Evolutionary conservation across 2,888 invertebrate species (phyloP).

Genomic region (Nemotelus nigrinus): DNA sequence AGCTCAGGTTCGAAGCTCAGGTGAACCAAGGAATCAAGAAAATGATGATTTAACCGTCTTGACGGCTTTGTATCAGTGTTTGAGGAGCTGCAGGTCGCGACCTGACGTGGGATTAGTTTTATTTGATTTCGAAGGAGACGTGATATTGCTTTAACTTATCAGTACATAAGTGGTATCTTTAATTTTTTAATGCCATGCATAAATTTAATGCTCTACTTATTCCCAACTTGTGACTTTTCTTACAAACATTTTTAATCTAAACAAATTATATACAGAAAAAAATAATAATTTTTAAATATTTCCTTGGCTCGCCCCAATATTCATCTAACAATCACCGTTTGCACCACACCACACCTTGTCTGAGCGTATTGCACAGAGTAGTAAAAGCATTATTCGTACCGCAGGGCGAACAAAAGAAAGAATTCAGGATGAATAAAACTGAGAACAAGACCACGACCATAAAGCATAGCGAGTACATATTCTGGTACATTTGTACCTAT

Average conservation of each 20-base stretch:
- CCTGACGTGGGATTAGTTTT: neutral
- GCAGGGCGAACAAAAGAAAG: slow-evolving; percentile 46
- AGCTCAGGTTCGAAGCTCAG: slow-evolving; percentile 20
- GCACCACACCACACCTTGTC: slow-evolving; percentile 21
- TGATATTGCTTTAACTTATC: too few relatives aligned
- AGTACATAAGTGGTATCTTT: too few relatives aligned
- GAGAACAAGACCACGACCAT: slow-evolving; percentile 39
- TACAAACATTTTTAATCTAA: too few relatives aligned
- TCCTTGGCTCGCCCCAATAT: neutral
- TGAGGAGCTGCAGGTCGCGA: neutral
- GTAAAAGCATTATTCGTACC: slow-evolving; percentile 38
- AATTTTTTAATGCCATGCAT: too few relatives aligned
- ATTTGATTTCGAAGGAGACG: too few relatives aligned
- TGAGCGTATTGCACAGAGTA: slow-evolving; percentile 7
- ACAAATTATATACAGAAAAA: too few relatives aligned
- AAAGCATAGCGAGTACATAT: slow-evolving; percentile 34
- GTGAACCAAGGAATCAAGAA: slow-evolving; percentile 14
- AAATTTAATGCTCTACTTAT: too few relatives aligned
- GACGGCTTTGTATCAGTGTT: neutral
- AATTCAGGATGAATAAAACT: slow-evolving; percentile 41
- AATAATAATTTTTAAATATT: too few relatives aligned
- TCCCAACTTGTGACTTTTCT: too few relatives aligned
- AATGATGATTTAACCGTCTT: slow-evolving; percentile 15
- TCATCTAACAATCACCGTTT: slow-evolving; percentile 37
- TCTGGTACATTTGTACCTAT: slow-evolving; percentile 4